Percentiles rank a stretch among this genome's conserved stretches.
These are phyloP conservation scores for Eulemur albifrons DNA, from an alignment of 2,797 vertebrate species.

Conservation along the genomic window DNA sequence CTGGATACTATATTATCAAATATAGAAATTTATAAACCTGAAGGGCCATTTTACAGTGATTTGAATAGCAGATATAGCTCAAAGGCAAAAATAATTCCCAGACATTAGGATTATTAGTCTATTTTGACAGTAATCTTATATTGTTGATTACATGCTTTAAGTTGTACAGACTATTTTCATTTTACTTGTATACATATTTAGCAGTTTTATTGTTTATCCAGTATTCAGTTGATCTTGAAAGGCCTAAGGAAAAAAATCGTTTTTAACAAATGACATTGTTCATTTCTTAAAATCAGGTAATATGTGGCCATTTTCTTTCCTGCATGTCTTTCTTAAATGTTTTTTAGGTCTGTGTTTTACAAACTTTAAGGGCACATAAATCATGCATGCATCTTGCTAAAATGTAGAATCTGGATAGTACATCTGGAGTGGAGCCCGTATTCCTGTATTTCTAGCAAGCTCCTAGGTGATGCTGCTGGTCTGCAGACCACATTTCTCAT, in stretches of 20 bases:
- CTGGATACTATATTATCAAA: background rate
- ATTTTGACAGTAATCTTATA: background rate
- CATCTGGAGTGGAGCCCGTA: background rate
- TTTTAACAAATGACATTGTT: slow-evolving; percentile 21
- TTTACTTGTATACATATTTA: slow-evolving; percentile 59
- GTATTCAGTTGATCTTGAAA: background rate
- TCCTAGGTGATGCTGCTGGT: background rate
- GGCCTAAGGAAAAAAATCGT: background rate
- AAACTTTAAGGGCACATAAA: background rate
- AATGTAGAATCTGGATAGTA: background rate
- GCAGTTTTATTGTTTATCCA: slow-evolving; percentile 50
- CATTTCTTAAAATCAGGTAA: slow-evolving; percentile 5
- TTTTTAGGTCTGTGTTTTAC: background rate
- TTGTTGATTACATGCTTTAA: background rate
- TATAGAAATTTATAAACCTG: background rate
- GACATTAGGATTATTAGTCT: slow-evolving; percentile 10
- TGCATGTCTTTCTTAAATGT: background rate
- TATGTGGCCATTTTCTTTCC: background rate
- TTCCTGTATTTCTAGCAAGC: background rate
- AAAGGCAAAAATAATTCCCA: slow-evolving; percentile 49
- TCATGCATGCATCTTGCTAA: background rate
- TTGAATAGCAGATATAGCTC: slow-evolving; percentile 26
- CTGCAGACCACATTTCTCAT: background rate
- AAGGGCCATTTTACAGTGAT: slow-evolving; percentile 36
- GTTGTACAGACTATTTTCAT: background rate